Evolutionary conservation across 2,113 vertebrate genomes (phyloP).

Genomic region (Tretioscincus oriximinensis): DNA sequence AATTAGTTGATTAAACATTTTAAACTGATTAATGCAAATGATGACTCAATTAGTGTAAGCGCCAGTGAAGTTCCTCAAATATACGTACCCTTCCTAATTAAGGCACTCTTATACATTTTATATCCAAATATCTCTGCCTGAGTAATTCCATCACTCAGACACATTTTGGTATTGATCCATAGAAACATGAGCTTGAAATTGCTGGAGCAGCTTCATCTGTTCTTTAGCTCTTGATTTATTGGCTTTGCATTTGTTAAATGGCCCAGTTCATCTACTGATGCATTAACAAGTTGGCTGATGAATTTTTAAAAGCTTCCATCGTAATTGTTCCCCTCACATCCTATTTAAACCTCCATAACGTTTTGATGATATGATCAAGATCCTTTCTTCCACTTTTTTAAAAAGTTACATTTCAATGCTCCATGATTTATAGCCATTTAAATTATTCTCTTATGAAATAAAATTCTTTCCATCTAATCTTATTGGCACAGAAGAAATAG

Average conservation of each 20-base stretch:
- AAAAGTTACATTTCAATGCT: constrained; percentile 15
- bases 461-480: constrained; percentile 42
- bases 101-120: background rate
- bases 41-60: no score
- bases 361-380: constrained; percentile 6
- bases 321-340: background rate
- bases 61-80: background rate
- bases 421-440: constrained; percentile 16
- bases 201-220: background rate
- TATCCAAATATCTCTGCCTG: background rate
- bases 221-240: background rate
- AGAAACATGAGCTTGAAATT: background rate
- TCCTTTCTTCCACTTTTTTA: constrained; percentile 3
- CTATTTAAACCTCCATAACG: background rate
- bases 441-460: constrained; percentile 31
- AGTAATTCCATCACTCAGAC: background rate
- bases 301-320: background rate
- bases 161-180: background rate
- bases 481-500: constrained; percentile 35
- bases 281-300: background rate
- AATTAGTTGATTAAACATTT: no score
- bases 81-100: background rate
- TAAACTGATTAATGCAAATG: no score
- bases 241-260: background rate
- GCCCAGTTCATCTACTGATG: background rate